Conservation (phyloP, 2,888 invertebrate species). For the Athalia cordata region DNA sequence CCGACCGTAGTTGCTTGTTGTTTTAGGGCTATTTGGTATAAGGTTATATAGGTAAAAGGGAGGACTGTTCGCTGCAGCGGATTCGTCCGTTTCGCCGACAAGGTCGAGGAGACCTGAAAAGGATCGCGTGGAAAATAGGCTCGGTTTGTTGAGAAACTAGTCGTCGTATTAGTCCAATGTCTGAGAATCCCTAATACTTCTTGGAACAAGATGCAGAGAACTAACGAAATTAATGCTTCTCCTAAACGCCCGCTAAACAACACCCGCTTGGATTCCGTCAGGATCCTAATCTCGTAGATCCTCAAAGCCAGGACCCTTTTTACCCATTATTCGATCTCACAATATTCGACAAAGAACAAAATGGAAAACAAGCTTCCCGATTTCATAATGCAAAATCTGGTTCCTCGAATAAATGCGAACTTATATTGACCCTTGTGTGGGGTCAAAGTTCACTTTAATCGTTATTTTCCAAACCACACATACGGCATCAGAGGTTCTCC, state of each 20-base stretch:
- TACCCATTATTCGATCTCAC: too few relatives aligned
- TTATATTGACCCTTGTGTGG: too few relatives aligned
- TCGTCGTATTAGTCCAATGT: constrained; percentile 6
- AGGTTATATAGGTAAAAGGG: constrained; percentile 20
- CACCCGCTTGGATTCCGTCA: neutral
- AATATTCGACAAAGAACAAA: neutral
- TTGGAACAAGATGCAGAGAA: constrained; percentile 27
- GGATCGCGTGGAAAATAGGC: constrained; percentile 34
- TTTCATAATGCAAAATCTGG: too few relatives aligned
- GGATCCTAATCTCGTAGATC: neutral
- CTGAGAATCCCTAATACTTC: constrained; percentile 14
- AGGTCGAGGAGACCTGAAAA: constrained; percentile 5
- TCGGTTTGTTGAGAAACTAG: constrained; percentile 10
- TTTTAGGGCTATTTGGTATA: constrained; percentile 30
- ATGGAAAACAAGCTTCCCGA: neutral
- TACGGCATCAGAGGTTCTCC: too few relatives aligned
- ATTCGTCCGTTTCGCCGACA: constrained; percentile 2
- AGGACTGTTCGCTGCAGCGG: neutral
- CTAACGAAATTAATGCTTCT: neutral
- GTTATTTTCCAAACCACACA: too few relatives aligned
- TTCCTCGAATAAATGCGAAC: too few relatives aligned
- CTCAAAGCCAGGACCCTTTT: too few relatives aligned
- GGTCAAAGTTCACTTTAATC: too few relatives aligned
- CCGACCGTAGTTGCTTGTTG: constrained; percentile 25
- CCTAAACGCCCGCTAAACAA: constrained; percentile 8